Evolutionary conservation across 2,113 vertebrate genomes (phyloP).

Genomic region (Muntiacus muntjak): DNA sequence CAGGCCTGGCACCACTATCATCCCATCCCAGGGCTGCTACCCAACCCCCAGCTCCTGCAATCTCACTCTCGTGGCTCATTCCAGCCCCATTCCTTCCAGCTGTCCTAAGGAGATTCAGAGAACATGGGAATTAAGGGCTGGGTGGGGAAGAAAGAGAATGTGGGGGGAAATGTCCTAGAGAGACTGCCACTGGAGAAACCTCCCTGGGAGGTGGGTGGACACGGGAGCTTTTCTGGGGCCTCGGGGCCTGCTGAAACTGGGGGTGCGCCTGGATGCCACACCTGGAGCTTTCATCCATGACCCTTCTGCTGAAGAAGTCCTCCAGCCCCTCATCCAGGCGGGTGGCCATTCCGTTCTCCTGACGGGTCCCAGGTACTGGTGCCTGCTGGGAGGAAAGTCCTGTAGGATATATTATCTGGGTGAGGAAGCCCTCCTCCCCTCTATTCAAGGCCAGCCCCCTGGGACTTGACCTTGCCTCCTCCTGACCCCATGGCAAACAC

Average conservation of each 20-base stretch:
- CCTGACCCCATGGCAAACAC: neutral
- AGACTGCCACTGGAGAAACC: neutral
- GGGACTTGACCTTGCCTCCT: neutral
- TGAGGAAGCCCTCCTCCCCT: neutral
- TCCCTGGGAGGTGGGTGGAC: neutral
- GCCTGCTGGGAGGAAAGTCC: constrained; percentile 48
- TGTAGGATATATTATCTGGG: neutral
- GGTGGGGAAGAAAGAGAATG: neutral
- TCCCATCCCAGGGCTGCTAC: neutral
- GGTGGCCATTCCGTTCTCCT: constrained; percentile 86
- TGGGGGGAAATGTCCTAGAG: neutral
- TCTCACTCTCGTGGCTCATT: neutral
- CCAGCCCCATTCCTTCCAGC: neutral
- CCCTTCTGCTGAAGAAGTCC: constrained; percentile 91
- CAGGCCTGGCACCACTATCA: neutral
- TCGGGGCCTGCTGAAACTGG: neutral
- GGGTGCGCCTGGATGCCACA: constrained; percentile 47
- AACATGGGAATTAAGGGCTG: neutral
- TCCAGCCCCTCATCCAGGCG: constrained; percentile 90
- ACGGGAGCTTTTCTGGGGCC: neutral
- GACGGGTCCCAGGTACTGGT: constrained; percentile 63
- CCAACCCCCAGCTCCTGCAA: neutral
- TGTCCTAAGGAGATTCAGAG: neutral
- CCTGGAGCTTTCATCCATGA: constrained; percentile 86
- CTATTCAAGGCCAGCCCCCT: neutral